phyloP scores from a whole-genome alignment of 2,113 vertebrate genomes.

The Girardinichthys multiradiatus region DNA sequence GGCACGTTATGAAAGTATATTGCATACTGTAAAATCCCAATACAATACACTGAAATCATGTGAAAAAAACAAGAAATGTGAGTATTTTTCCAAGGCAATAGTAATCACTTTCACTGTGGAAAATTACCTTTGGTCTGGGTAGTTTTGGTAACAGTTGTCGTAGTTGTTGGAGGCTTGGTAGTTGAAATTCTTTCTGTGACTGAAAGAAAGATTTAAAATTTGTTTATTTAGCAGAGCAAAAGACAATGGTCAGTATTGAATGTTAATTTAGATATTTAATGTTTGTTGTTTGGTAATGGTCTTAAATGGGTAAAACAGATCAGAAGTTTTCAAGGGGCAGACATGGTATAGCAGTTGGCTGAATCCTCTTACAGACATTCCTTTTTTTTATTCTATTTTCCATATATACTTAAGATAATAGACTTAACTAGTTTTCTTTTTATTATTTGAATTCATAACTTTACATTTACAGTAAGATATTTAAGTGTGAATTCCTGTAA shows the following conservation, averaged over 20 bases:
- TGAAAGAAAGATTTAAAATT: slow-evolving; percentile 24
- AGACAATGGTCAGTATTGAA: too few relatives aligned
- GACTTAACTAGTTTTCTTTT: background rate
- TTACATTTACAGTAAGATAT: background rate
- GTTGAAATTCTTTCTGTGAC: slow-evolving; percentile 56
- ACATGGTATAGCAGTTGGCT: too few relatives aligned
- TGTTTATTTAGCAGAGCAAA: too few relatives aligned
- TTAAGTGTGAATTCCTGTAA: background rate
- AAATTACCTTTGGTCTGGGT: slow-evolving; percentile 64
- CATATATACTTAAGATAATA: too few relatives aligned
- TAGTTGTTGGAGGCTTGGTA: slow-evolving; percentile 31
- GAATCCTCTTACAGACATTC: too few relatives aligned
- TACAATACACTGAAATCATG: background rate
- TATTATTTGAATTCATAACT: background rate
- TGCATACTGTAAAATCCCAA: too few relatives aligned
- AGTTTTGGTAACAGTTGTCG: slow-evolving; percentile 37
- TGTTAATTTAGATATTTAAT: too few relatives aligned
- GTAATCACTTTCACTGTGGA: too few relatives aligned
- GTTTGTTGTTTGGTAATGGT: background rate
- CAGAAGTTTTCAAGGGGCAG: too few relatives aligned
- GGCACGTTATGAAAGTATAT: background rate
- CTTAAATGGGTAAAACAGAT: too few relatives aligned
- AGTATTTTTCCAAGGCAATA: too few relatives aligned
- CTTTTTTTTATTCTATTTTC: too few relatives aligned
- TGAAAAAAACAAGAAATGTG: background rate